phyloP scores from a whole-genome alignment of 2,113 vertebrate species.

The Ellobius talpinus region DNA sequence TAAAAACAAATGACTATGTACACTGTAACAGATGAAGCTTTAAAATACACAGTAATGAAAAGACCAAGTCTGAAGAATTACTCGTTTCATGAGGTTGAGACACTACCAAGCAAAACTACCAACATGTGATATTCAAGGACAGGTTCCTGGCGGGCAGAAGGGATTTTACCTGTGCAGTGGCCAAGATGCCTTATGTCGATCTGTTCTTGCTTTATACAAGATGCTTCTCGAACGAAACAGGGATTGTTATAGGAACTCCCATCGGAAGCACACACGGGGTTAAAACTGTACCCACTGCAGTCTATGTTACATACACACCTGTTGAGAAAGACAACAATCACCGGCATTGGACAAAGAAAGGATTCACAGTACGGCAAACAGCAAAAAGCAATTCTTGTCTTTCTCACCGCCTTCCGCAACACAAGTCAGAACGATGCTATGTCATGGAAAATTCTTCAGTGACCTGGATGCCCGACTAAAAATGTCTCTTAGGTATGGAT shows the following conservation, averaged over 20 bases:
- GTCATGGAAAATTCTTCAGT: neutral
- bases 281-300: slow-evolving; percentile 98
- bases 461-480: neutral
- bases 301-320: slow-evolving; percentile 99
- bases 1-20: neutral
- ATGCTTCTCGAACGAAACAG: slow-evolving; percentile 96
- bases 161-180: slow-evolving; percentile 92
- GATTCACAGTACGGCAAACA: neutral
- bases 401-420: slow-evolving; percentile 27
- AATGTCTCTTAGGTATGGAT: neutral
- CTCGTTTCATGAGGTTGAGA: slow-evolving; percentile 38
- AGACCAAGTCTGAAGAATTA: slow-evolving; percentile 35
- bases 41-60: slow-evolving; percentile 31
- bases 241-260: slow-evolving; percentile 97
- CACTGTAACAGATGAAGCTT: neutral
- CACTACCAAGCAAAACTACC: slow-evolving; percentile 2
- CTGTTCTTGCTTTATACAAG: slow-evolving; percentile 97
- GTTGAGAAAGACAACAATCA: slow-evolving; percentile 79
- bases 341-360: slow-evolving; percentile 24
- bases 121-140: neutral
- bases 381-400: neutral
- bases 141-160: slow-evolving; percentile 16
- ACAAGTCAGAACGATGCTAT: neutral
- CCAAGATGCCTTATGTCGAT: slow-evolving; percentile 97
- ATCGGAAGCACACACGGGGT: slow-evolving; percentile 96